Evolutionary conservation across 1,140 invertebrate genomes (phyloP), one percentile per base, ranked within the genome.

Genomic region (Leptinotarsa texana): DNA sequence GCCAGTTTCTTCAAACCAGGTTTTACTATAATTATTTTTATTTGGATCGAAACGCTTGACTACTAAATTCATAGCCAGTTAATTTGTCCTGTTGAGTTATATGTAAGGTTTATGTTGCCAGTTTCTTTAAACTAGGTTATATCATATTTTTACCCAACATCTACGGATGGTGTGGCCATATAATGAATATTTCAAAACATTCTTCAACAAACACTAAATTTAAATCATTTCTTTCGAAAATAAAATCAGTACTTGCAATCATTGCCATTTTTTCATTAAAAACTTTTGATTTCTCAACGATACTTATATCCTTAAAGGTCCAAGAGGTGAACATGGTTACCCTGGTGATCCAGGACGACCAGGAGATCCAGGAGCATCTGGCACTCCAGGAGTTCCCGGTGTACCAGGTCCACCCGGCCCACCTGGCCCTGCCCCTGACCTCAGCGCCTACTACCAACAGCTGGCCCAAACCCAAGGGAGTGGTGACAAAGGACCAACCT

Each of bases 361-460:
- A 13, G 93, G 92, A 4, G 83, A 88, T 65, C 63, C 82, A 22
- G 91, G 90, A 51, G 82, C 82, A 24, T 90, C 90, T 27, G 93
- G 93, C 24, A 87, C 86, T 11, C 89, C 88, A 13, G 93, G 93
- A 1, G 82, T 79, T 63, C 90, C 90, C 1, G 91, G 91, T 68
- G 84, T 89, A n/a, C 92, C 93, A 3, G 94, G 92, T 1, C 85
- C 86, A 2, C 92, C 92, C 1, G 93, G 92, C 63, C 89, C 89
- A 18, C 89, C 92, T 63, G 93, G 93, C 77, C 88, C 90, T n/a
- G 86, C 89, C 78, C 93, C 93, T 21, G 93, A 95, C 87, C 90
- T 94, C 83, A 87, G 89, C 3, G 77, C 87, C 27, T 93, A 91
- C 81, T 89, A 92, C 78, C 87, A 90, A 79, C 91, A 92, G 86